These are phyloP conservation scores for Empis livida DNA, from an alignment of 2,888 invertebrate genomes.

Conservation along the genomic window DNA sequence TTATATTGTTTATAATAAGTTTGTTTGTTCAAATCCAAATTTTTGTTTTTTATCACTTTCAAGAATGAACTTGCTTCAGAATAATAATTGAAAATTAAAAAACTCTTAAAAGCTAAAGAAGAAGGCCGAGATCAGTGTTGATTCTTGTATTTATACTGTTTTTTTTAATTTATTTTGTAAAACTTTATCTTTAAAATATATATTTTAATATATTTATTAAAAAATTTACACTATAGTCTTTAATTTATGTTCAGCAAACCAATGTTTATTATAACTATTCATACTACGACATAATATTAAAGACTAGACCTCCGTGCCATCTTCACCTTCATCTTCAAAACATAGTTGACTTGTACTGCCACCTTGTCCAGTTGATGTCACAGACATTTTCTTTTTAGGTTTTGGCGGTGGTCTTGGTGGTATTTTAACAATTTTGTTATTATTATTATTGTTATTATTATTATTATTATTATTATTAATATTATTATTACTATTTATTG, in stretches of 20 bases:
- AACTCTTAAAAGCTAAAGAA: not conserved
- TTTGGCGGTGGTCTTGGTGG: conserved; percentile 76
- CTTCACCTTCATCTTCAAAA: conserved; percentile 79
- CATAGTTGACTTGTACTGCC: conserved; percentile 51
- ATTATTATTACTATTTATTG: conserved; percentile 29
- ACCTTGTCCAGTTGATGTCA: conserved; percentile 34
- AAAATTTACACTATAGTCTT: too few species aligned
- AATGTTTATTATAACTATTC: too few species aligned
- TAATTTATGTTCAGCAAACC: too few species aligned
- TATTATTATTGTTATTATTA: conserved; percentile 28
- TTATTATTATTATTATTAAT: conserved; percentile 28
- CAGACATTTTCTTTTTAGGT: conserved; percentile 61
- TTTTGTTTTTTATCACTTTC: not conserved
- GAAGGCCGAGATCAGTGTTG: not conserved
- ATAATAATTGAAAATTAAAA: not conserved
- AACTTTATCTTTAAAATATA: not conserved
- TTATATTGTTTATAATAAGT: not conserved
- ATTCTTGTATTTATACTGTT: not conserved
- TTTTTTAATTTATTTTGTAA: not conserved
- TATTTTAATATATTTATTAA: not conserved
- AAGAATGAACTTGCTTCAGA: not conserved
- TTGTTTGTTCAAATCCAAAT: not conserved
- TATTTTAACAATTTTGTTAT: conserved; percentile 44
- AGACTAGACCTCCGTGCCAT: conserved; percentile 72
- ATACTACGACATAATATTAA: not conserved